Evolutionary conservation across 2,888 invertebrate genomes (phyloP), one percentile per base, ranked within the genome.

Genomic region (Agrochola macilenta): DNA sequence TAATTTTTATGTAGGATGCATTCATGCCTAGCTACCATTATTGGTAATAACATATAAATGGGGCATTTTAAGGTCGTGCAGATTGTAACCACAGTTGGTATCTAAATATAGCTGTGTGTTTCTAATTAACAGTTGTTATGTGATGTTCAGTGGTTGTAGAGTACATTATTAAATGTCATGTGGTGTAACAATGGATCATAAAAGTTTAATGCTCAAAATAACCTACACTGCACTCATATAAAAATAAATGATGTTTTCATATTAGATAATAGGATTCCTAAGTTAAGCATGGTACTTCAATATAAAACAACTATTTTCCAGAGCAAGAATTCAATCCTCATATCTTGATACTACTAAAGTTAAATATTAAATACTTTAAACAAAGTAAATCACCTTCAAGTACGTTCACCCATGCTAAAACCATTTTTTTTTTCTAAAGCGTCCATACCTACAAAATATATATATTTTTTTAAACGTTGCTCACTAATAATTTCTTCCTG

Each of bases 151-250:
- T 58, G 43, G 26, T 2, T 74, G 43, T 69, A 35, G 5, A 74
- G 69, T 66, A 26, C 63, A 57, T 63, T 49, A 66, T 64, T 75
- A 60, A 46, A 73, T 73, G 64, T 73, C 43, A 75, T 46, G 43
- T 64, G 58, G 35, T 70, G 17, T 52, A 69, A 87, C 81, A 87
- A 84, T 84, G 71, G 75, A 72, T 61, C 75, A 72, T 81, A 81
- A 43, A 84, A 76, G 26, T 54, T 71, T 58, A 39, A 69, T 75
- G 30, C 58, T 63, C 65, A 57, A 12, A n/a, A 20, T 52, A 65
- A 61, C 26, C 5, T 14, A 0, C 35, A 54, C 5, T 60, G 43
- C 12, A 58, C 17, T 54, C 11, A 30, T 57, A 43, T 72, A 61
- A 58, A 76, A 54, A 35, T 30, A 46, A 52, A n/a, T 68, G 8